Conservation (phyloP, 2,888 invertebrate genomes). For the Loripinus fragilis region DNA sequence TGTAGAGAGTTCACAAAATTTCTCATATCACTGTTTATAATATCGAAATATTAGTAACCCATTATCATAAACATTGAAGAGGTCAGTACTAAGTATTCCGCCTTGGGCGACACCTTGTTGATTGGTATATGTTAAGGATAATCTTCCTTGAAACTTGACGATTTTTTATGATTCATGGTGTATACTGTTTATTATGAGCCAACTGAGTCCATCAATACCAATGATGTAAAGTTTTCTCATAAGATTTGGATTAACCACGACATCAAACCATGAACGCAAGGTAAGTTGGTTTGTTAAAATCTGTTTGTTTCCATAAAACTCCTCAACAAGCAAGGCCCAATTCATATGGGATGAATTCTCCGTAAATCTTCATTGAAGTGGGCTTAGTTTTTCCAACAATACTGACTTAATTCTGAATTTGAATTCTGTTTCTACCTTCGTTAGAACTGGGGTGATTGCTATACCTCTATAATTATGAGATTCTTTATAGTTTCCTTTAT, state of each 20-base stretch:
- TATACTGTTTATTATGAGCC: conserved; percentile 9
- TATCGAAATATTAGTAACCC: no score
- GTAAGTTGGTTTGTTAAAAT: not conserved
- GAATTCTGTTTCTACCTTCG: not conserved
- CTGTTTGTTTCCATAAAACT: conserved; percentile 1
- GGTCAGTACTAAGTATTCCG: conserved; percentile 4
- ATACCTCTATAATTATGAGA: conserved; percentile 12
- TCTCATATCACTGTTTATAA: no score
- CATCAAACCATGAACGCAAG: conserved; percentile 15
- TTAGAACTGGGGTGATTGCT: conserved; percentile 15
- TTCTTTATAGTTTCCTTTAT: conserved; percentile 11
- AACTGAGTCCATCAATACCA: conserved; percentile 2
- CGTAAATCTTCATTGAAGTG: conserved; percentile 15
- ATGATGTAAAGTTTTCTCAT: not conserved
- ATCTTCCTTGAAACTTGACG: not conserved
- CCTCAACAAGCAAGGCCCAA: conserved; percentile 11
- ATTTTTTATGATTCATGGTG: conserved; percentile 6
- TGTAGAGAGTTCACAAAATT: no score
- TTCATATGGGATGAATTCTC: no score
- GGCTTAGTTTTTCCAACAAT: not conserved
- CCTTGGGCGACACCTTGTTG: conserved; percentile 23
- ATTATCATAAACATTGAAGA: not conserved
- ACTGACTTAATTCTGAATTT: not conserved
- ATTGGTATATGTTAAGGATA: conserved; percentile 4
- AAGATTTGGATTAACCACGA: not conserved